A percentile compares a stretch with the other conserved stretches of the same genome.
phyloP scores from a whole-genome alignment of 2,113 vertebrate genomes.

The Sminthopsis crassicaudata region DNA sequence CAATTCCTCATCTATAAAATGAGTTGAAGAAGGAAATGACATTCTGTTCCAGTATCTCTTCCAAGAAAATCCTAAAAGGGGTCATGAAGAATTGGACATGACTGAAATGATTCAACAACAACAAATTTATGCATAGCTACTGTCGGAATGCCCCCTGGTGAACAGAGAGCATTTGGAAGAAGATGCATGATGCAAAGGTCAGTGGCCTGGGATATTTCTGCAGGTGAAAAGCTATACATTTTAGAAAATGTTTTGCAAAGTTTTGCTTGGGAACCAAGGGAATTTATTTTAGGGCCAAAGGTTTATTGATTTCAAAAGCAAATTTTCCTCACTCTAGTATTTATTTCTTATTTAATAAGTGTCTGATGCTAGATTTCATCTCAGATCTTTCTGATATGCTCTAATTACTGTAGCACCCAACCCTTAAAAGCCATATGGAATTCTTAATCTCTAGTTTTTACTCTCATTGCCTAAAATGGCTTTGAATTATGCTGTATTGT shows the following conservation, averaged over 20 bases:
- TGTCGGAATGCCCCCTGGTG: neutral
- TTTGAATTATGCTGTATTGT: too few species aligned
- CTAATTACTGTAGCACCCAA: too few species aligned
- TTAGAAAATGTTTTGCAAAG: neutral
- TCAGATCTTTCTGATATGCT: too few species aligned
- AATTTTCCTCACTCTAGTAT: neutral
- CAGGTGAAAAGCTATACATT: neutral
- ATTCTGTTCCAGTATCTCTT: too few species aligned
- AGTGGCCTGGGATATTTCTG: neutral
- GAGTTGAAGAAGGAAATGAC: too few species aligned
- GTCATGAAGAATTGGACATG: too few species aligned
- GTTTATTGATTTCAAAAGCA: neutral
- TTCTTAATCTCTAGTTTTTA: too few species aligned
- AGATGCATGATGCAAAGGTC: neutral
- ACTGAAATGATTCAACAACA: neutral
- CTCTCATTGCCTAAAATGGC: too few species aligned
- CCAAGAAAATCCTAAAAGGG: too few species aligned
- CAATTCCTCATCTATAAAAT: too few species aligned
- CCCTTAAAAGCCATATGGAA: too few species aligned
- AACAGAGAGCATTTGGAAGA: neutral
- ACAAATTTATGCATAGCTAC: neutral
- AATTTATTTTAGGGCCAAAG: neutral
- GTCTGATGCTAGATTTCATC: too few species aligned
- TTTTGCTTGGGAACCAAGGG: neutral
- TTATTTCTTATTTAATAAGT: neutral